Base-by-base conservation (phyloP, 2,113 vertebrate species). In the Cavia aperea region DNA sequence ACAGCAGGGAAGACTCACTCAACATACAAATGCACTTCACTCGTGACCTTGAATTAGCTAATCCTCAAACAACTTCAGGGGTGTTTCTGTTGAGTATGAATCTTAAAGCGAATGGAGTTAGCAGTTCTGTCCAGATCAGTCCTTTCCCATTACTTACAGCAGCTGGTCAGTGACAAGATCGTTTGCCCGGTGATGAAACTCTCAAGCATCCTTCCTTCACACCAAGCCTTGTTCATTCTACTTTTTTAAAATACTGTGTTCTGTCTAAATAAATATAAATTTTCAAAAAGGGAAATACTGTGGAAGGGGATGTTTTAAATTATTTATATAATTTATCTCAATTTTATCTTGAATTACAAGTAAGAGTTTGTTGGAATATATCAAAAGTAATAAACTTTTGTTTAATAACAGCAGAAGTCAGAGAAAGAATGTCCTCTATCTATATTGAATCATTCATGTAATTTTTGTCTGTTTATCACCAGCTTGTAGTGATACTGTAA, bases 341-440 rank as follows among this genome's bases (percentile, higher is more conserved):
- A 70, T 70, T 84, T 70, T 90, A 84, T 84, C 39, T 81, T 95
- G 26, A 56, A 86, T 77, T 90, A 70, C 58, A 77, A n/a, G 13
- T 60, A 39, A 19, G 36, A 51, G 15, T 81, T 70, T 13, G n/a
- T 66, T 7, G 54, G 49, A 86, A 15, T 19, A 43, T 39, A 1
- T 31, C 15, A 58, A 63, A 85, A 83, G n/a, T 19, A 91, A 33
- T 60, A 58, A 51, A 92, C 8, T 56, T 90, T 43, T 84, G 19
- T 54, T 56, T 62, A 72, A 26, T 84, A 79, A 68, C 26, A 87
- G 3, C 51, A 87, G 7, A 94, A 92, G 10, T 56, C 14, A 92
- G 21, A 90, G 33, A 94, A 90, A 79, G 23, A 85, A 46, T 82
- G 63, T 66, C n/a, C 1, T 51, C 4, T 43, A 70, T 33, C 29